phyloP scores from a whole-genome alignment of 2,797 vertebrate species.

The Argya squamiceps region DNA sequence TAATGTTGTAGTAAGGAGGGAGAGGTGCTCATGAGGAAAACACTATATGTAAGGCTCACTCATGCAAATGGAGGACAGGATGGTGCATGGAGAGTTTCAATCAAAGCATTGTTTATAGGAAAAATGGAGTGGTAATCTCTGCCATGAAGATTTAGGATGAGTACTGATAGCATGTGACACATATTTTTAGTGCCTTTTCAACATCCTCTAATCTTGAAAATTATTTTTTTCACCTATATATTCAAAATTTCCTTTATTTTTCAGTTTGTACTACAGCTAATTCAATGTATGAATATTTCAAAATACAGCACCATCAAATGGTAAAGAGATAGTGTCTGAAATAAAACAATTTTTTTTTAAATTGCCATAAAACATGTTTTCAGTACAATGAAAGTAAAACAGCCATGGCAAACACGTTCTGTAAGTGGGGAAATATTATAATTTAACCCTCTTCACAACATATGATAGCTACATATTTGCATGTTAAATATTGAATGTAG shows the following conservation, averaged over 20 bases:
- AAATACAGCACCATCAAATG: neutral
- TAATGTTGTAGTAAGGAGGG: neutral
- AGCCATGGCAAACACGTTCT: neutral
- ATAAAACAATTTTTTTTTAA: neutral
- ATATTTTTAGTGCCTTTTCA: neutral
- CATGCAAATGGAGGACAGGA: neutral
- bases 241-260: neutral
- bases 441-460: neutral
- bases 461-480: neutral
- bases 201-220: neutral
- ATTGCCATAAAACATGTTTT: neutral
- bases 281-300: neutral
- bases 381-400: neutral
- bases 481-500: neutral
- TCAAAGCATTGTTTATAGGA: neutral
- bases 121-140: neutral
- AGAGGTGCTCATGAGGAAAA: neutral
- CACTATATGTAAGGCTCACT: fast-evolving
- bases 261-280: neutral
- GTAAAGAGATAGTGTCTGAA: neutral
- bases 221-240: neutral
- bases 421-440: neutral
- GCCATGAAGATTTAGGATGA: neutral
- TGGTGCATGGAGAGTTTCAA: neutral
- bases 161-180: neutral